These are phyloP conservation scores for Drosophila percnosoma DNA, from an alignment of 2,888 invertebrate species.

Conservation along the genomic window DNA sequence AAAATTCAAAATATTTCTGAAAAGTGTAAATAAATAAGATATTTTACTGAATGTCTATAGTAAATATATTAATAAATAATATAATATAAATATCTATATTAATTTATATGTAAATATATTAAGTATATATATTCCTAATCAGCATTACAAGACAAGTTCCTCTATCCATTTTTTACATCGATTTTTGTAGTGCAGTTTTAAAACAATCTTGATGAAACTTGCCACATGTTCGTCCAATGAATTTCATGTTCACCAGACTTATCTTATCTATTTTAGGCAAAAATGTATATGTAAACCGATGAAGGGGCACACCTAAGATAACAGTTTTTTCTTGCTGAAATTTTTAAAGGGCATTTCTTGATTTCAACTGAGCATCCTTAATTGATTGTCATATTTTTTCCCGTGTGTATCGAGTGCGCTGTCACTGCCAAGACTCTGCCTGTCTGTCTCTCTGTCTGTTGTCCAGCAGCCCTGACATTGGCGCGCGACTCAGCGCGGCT, in stretches of 20 bases:
- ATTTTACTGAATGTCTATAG: neutral
- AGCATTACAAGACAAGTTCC: neutral
- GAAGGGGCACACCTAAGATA: neutral
- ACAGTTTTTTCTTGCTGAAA: neutral
- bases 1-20: neutral
- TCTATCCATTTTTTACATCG: neutral
- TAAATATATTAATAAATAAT: neutral
- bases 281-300: too few species aligned
- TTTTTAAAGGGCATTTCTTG: neutral
- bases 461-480: conserved; percentile 58
- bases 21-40: neutral
- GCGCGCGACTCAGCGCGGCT: conserved; percentile 55
- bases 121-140: neutral
- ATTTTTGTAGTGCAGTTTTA: neutral
- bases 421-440: conserved; percentile 68
- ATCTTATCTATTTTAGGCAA: neutral
- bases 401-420: conserved; percentile 39
- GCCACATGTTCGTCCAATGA: neutral
- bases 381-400: neutral
- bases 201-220: neutral
- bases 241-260: neutral
- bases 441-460: conserved; percentile 10
- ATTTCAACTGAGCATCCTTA: neutral
- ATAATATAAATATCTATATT: neutral
- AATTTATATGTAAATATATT: neutral